These are phyloP conservation scores for Lutjanus erythropterus DNA, from an alignment of 2,113 vertebrate species.

Conservation along the genomic window DNA sequence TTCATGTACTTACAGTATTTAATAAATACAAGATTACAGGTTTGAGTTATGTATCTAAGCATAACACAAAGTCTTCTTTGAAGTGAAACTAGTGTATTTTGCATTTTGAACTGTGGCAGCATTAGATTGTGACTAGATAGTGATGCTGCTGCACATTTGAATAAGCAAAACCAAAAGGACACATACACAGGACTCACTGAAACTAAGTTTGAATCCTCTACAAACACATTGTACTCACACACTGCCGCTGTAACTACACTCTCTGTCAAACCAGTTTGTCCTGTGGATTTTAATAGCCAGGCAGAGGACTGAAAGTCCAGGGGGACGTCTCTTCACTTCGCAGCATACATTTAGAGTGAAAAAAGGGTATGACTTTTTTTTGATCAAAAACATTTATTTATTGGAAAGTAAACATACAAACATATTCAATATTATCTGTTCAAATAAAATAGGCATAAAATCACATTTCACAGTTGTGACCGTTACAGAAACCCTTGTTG, in stretches of 20 bases:
- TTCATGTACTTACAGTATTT: neutral
- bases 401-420: constrained; percentile 23
- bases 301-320: constrained; percentile 12
- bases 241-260: constrained; percentile 50
- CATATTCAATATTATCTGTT: neutral
- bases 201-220: constrained; percentile 58
- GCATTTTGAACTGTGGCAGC: neutral
- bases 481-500: neutral
- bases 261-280: constrained; percentile 85
- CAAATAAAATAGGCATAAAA: constrained; percentile 20
- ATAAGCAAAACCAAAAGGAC: constrained; percentile 4
- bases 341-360: neutral
- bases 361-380: neutral
- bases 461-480: constrained; percentile 28
- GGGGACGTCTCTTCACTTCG: neutral
- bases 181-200: constrained; percentile 45
- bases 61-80: neutral
- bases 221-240: constrained; percentile 30
- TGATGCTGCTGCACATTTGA: constrained; percentile 4
- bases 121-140: neutral
- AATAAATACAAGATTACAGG: neutral
- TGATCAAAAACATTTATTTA: constrained; percentile 27
- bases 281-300: constrained; percentile 19
- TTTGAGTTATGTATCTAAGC: neutral
- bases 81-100: neutral